Evolutionary conservation across 2,113 vertebrate genomes (phyloP).

Genomic region (Alces alces): DNA sequence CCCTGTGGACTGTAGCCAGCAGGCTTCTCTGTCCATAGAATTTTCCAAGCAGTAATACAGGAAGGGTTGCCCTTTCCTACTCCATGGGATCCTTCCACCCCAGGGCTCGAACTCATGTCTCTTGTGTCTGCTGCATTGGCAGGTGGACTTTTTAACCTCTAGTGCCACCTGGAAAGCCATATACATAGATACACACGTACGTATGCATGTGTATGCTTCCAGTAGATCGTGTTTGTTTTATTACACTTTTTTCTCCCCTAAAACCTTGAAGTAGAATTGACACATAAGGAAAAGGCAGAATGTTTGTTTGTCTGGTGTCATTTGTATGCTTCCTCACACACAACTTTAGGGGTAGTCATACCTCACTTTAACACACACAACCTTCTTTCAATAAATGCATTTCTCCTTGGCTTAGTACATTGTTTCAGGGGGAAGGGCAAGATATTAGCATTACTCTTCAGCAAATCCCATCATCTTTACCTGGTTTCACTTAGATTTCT

Average conservation of each 20-base stretch:
- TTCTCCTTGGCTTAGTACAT: background rate
- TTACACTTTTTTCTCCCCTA: background rate
- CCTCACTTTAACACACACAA: background rate
- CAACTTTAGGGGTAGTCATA: background rate
- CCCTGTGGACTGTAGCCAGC: background rate
- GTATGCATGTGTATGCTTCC: background rate
- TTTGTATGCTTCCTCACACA: background rate
- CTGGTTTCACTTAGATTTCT: background rate
- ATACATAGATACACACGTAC: background rate
- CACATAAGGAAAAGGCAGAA: background rate
- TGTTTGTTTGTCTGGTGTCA: conserved; percentile 1
- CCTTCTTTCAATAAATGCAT: conserved; percentile 2
- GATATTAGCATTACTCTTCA: background rate
- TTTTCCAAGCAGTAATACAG: background rate
- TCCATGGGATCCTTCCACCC: background rate
- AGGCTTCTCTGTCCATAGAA: background rate
- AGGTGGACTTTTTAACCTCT: background rate
- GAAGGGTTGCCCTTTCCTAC: background rate
- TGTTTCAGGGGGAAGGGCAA: background rate
- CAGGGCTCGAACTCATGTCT: background rate
- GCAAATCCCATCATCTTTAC: background rate
- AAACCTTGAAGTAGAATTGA: background rate
- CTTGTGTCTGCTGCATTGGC: background rate
- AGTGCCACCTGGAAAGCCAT: background rate
- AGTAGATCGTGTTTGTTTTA: background rate